Conservation (phyloP, 2,113 vertebrate species). For the Antigone vipio region DNA sequence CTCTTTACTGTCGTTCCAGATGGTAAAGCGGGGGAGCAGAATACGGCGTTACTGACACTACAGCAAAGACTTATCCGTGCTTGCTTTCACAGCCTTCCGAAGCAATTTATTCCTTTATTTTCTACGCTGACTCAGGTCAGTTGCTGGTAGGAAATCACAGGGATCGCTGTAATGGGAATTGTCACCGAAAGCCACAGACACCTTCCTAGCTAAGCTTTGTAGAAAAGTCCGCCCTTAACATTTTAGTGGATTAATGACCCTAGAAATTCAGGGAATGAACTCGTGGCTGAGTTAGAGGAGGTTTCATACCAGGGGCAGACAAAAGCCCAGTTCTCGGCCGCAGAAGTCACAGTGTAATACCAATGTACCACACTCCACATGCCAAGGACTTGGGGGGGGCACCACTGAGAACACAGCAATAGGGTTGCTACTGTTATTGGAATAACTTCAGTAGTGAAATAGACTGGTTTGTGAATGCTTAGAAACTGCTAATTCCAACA, state of each 20-base stretch:
- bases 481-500: background rate
- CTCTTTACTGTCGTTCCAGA: background rate
- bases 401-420: background rate
- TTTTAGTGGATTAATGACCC: background rate
- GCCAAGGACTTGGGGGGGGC: background rate
- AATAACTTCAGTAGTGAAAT: background rate
- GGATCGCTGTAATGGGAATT: background rate
- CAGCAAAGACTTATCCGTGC: background rate
- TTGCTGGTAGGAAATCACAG: background rate
- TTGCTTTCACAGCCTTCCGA: background rate
- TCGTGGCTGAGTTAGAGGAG: background rate
- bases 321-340: background rate
- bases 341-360: background rate
- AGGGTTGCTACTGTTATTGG: background rate
- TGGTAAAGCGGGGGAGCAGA: background rate
- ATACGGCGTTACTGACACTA: background rate
- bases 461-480: background rate
- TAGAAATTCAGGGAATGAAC: background rate
- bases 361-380: background rate
- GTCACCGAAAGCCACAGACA: accelerated
- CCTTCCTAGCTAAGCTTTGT: background rate
- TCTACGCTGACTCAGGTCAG: background rate
- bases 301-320: background rate
- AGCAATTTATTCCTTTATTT: background rate
- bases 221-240: background rate